phyloP scores from a whole-genome alignment of 2,797 vertebrate species.

The Esox masquinongy region DNA sequence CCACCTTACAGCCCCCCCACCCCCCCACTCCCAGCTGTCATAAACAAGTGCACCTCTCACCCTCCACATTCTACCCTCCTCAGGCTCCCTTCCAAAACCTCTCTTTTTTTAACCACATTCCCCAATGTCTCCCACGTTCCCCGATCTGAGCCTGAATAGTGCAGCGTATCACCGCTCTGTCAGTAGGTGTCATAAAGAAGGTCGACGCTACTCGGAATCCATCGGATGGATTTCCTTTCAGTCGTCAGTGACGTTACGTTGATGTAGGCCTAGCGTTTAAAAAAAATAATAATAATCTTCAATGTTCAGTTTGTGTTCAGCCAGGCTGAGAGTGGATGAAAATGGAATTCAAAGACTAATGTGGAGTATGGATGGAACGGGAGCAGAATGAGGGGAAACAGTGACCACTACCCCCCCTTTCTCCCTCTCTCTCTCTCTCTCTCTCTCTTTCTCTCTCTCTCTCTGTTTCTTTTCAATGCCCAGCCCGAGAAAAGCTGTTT shows the following conservation, averaged over 20 bases:
- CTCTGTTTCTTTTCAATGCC: slow-evolving; percentile 26
- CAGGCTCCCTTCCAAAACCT: slow-evolving; percentile 7
- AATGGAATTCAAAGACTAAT: slow-evolving; percentile 15
- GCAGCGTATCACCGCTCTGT: slow-evolving; percentile 14
- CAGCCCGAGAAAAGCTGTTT: slow-evolving; percentile 45
- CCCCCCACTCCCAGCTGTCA: slow-evolving; percentile 9
- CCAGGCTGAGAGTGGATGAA: slow-evolving; percentile 26
- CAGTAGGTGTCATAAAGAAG: neutral
- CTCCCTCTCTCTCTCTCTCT: slow-evolving; percentile 1
- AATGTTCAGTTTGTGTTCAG: neutral
- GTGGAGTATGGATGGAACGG: slow-evolving; percentile 21
- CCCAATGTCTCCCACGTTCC: slow-evolving; percentile 25
- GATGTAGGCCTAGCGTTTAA: neutral
- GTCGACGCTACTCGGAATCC: neutral
- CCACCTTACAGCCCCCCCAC: slow-evolving; percentile 25
- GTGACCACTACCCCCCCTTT: slow-evolving; percentile 16
- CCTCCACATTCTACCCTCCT: neutral
- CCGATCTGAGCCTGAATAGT: slow-evolving; percentile 50
- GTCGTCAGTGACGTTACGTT: neutral
- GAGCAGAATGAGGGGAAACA: slow-evolving; percentile 5
- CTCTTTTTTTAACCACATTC: slow-evolving; percentile 1
- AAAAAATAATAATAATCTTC: neutral
- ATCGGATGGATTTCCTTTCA: neutral
- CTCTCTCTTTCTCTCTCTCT: slow-evolving; percentile 17
- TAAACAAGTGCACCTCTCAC: slow-evolving; percentile 2